A percentile compares a stretch with the other conserved stretches of the same genome.
These are phyloP conservation scores for Apis cerana DNA, from an alignment of 1,140 invertebrate species.

Conservation along the genomic window DNA sequence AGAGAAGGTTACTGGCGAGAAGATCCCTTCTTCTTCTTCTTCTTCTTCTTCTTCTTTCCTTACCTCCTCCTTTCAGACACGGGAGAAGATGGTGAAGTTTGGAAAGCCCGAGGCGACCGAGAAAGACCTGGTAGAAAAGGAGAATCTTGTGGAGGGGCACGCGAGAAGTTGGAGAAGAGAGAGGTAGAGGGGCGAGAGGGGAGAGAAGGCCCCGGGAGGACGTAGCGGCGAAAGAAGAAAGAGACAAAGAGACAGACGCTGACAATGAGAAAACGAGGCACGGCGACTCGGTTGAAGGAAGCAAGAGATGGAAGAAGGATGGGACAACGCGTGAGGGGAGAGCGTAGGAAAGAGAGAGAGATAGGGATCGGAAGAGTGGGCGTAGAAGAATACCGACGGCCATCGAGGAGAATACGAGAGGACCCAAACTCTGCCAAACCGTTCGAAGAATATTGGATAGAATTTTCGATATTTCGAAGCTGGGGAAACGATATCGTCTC, in stretches of 20 bases:
- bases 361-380: conserved; percentile 40
- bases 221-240: background rate
- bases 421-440: conserved; percentile 37
- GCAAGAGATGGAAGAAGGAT: background rate
- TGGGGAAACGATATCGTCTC: background rate
- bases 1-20: no score
- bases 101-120: conserved; percentile 60
- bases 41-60: background rate
- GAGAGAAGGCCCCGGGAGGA: background rate
- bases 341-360: background rate
- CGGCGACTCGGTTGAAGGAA: conserved; percentile 13
- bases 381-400: conserved; percentile 53
- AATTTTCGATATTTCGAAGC: conserved; percentile 29
- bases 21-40: no score
- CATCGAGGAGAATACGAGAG: conserved; percentile 45
- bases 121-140: conserved; percentile 54
- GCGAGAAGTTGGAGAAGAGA: conserved; percentile 55
- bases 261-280: conserved; percentile 62
- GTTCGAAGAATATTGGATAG: conserved; percentile 52
- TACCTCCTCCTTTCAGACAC: conserved; percentile 33
- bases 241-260: conserved; percentile 58
- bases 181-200: conserved; percentile 21
- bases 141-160: conserved; percentile 53
- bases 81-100: conserved; percentile 65
- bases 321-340: background rate